Base-by-base conservation (phyloP, 2,888 invertebrate species). In the Meganola albula region DNA sequence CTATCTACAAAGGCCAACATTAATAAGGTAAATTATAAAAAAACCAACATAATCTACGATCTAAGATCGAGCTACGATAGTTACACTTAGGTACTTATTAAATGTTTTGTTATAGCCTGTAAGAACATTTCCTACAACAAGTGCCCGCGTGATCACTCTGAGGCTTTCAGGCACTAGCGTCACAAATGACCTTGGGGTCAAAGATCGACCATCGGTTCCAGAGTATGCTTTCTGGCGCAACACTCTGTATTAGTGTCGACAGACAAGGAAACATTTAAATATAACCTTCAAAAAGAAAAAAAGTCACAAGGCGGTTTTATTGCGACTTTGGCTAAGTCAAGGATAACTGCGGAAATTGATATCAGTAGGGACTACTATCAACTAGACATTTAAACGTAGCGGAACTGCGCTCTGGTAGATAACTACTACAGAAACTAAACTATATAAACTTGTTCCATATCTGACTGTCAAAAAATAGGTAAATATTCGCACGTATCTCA, bases 221-320 rank as follows among this genome's bases (percentile, higher is more conserved):
- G 63, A 63, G 44, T 28, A 40, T 58, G 63, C 52, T 53, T 58
- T 67, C 68, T 71, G 62, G 63, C 39, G 70, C 60, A 69, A 68
- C 54, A 66, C 37, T 47, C 37, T 49, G 38, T 53, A 53, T 54
- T 53, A 48, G 41, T 69, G 48, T 69, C 65, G 56, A 61, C 67
- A 69, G 50, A 68, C 53, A 56, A 64, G 70, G 66, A 70, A 69
- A 60, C 43, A 56, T 56, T 58, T 56, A 60, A 46, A 36, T 37
- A 9, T 59, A 53, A 62, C 69, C 67, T 70, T 63, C 57, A 48
- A 49, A 48, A 52, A 5, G 20, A 20, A 60, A 66, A 66, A 64
- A 61, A 62, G 58, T 62, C 56, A 46, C 65, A 47, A 49, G 40
- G 45, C 55, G 39, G 56, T 53, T 55, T 58, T 47, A 36, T 34